Evolutionary conservation across 2,113 vertebrate genomes (phyloP).

Genomic region (Brienomyrus brachyistius): DNA sequence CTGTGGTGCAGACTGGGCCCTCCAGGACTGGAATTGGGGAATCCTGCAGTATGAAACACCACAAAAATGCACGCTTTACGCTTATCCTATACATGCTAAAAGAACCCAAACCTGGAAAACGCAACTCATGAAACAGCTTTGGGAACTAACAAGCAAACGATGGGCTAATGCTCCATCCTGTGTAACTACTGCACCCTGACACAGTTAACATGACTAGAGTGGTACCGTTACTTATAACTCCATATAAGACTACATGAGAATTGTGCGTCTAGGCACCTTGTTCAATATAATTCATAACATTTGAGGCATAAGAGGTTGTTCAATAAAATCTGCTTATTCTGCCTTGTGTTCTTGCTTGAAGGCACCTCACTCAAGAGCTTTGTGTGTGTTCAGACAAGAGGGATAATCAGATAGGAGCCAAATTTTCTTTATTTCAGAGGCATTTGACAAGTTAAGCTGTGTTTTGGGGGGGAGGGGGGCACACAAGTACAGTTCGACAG

Average conservation of each 20-base stretch:
- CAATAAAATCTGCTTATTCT: not conserved
- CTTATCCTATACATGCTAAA: not conserved
- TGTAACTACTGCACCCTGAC: not conserved
- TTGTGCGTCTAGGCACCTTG: too few species aligned
- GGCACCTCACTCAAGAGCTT: not conserved
- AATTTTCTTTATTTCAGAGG: constrained; percentile 81
- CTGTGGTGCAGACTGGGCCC: not conserved
- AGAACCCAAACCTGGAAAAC: not conserved
- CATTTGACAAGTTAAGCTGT: constrained; percentile 96
- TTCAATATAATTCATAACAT: not conserved
- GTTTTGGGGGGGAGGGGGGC: constrained; percentile 57
- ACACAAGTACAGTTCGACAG: constrained; percentile 62
- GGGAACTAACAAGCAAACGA: not conserved
- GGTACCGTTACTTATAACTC: not conserved
- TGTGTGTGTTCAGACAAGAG: not conserved
- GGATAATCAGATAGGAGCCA: constrained; percentile 44
- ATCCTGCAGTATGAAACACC: not conserved
- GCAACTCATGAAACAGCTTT: not conserved
- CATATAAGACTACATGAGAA: not conserved
- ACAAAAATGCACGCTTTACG: not conserved
- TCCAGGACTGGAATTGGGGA: not conserved
- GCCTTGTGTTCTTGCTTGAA: not conserved
- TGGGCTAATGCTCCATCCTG: not conserved
- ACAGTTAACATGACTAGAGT: not conserved
- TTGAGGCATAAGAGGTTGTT: not conserved